Evolutionary conservation across 2,888 invertebrate genomes (phyloP).

Genomic region (Nomada fabriciana): DNA sequence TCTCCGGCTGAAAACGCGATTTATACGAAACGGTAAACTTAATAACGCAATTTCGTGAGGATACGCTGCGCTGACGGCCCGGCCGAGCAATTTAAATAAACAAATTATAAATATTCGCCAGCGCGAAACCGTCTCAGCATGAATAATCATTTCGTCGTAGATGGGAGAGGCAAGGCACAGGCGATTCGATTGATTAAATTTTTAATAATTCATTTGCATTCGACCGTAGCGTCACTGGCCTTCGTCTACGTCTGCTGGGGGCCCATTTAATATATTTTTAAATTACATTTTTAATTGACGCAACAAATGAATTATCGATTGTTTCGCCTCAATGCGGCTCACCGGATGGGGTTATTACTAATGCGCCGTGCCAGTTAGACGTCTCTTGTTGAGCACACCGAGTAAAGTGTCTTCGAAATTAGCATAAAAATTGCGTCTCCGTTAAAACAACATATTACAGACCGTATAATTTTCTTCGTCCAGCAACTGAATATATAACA

Average conservation of each 20-base stretch:
- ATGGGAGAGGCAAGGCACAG: conserved; percentile 78
- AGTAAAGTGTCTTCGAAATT: conserved; percentile 52
- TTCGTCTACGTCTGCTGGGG: conserved; percentile 21
- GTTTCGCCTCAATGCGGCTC: conserved; percentile 62
- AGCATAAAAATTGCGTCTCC: conserved; percentile 54
- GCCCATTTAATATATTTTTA: conserved; percentile 82
- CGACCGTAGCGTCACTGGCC: conserved; percentile 70
- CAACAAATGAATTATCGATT: conserved; percentile 83
- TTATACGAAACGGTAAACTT: conserved; percentile 81
- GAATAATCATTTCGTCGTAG: conserved; percentile 83
- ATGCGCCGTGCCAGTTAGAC: conserved; percentile 62
- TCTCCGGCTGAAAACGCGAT: conserved; percentile 75
- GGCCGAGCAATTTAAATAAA: conserved; percentile 83
- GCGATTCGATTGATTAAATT: conserved; percentile 84
- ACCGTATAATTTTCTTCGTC: conserved; percentile 23
- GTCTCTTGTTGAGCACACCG: conserved; percentile 56
- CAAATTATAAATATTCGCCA: conserved; percentile 84
- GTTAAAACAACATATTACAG: conserved; percentile 15
- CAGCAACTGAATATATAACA: neutral
- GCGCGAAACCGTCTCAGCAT: conserved; percentile 82
- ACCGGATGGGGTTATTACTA: conserved; percentile 69
- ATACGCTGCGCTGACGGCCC: conserved; percentile 73
- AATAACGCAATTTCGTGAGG: conserved; percentile 81
- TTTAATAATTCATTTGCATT: conserved; percentile 84
- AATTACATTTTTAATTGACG: conserved; percentile 83